Percentiles rank a stretch among this genome's conserved stretches.
Conservation (phyloP, 2,888 invertebrate genomes). For the Pycnomerus fuliginosus region DNA sequence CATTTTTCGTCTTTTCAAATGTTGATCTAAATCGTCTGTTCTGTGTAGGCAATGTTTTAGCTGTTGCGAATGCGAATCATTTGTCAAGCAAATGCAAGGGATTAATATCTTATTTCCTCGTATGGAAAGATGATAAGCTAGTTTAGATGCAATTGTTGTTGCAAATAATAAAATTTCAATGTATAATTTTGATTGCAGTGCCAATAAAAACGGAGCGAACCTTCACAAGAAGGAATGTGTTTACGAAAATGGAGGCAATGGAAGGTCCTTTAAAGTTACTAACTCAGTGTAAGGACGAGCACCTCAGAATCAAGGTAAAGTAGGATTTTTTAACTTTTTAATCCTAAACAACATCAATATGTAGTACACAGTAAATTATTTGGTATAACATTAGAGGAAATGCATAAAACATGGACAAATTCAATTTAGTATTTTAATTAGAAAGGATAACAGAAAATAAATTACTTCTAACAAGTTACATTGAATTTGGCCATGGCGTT, state of each 20-base stretch:
- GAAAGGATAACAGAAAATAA: conserved; percentile 24
- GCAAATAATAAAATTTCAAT: no score
- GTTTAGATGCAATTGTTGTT: no score
- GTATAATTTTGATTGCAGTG: conserved; percentile 46
- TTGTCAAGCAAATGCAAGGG: no score
- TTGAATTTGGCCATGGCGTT: conserved; percentile 49
- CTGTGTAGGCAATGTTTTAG: no score
- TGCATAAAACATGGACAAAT: not conserved
- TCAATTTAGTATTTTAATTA: conserved; percentile 4
- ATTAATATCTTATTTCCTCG: no score
- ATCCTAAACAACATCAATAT: no score
- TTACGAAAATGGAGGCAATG: conserved; percentile 57
- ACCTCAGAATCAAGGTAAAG: conserved; percentile 64
- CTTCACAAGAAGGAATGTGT: conserved; percentile 48
- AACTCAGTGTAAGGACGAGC: conserved; percentile 61
- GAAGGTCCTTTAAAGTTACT: conserved; percentile 66
- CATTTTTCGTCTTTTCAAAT: no score
- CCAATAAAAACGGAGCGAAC: conserved; percentile 36
- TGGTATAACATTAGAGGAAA: no score
- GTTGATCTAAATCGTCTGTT: no score
- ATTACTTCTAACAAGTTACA: conserved; percentile 22
- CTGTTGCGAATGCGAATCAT: no score
- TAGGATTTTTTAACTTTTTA: conserved; percentile 6
- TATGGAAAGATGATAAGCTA: no score
- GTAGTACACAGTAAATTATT: not conserved